Evolutionary conservation across 2,797 vertebrate genomes (phyloP), one percentile per base, ranked within the genome.

Genomic region (Clarias pachynema): DNA sequence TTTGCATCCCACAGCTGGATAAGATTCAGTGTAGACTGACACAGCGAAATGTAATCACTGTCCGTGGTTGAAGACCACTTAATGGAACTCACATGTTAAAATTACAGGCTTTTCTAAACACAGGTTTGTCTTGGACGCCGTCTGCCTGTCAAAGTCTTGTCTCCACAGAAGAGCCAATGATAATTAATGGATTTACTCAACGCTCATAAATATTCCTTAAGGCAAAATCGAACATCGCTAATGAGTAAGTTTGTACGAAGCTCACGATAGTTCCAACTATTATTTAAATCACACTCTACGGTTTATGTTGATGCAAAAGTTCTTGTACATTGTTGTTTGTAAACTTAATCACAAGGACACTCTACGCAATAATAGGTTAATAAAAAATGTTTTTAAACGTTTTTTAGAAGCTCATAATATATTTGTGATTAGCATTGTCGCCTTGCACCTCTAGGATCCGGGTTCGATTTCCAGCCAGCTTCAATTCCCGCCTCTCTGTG

Each of bases 131-230:
- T 85, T 34, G 89, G 82, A 80, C 29, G 88, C 86, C 80, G 85
- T 83, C 69, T 53, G 49, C 77, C 79, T 72, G 82, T 81, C 34
- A 84, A 74, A 57, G 57, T 69, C 68, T 53, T 84, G 81, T 79
- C 53, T 74, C 72, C 40, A 74, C 72, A 74, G n/a, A 85, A 81
- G 83, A 88, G 84, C 86, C 79, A 73, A 80, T 74, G 82, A 82
- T 87, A 87, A 92, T 89, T 82, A 83, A 77, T 85, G 85, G 77
- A 90, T 92, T 89, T 84, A 89, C 84, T 89, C 84, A 69, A 49
- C 72, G 74, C 86, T 89, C 78, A 77, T 91, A 89, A 92, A 93
- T 91, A 88, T 88, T 90, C 87, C 69, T 88, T 86, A 37, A 34
- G 68, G 63, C 83, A 88, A 91, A 31, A 18, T 72, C 2, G 22